Conservation (phyloP, 2,888 invertebrate genomes). For the Microlaimidae sp. region DNA sequence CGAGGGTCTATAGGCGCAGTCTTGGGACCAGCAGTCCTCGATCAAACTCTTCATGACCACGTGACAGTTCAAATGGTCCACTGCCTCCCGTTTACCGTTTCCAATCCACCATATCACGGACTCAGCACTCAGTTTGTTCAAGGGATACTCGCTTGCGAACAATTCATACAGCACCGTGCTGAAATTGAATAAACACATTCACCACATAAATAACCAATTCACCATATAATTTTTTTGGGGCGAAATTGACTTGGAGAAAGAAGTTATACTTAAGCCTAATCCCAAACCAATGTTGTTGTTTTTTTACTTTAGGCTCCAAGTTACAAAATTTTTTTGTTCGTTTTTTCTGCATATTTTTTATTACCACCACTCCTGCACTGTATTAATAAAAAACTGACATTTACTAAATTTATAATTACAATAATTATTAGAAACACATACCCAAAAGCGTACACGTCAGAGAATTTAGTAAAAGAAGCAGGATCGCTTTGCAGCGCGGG, state of each 20-base stretch:
- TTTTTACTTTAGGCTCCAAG: no score
- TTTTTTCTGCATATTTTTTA: no score
- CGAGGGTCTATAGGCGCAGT: constrained; percentile 29
- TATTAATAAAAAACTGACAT: no score
- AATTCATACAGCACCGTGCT: constrained; percentile 31
- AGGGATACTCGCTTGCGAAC: constrained; percentile 25
- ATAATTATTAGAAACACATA: constrained; percentile 17
- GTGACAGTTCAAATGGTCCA: background rate
- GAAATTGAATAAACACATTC: no score
- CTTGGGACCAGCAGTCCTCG: constrained; percentile 34
- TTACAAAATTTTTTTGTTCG: no score
- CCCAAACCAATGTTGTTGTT: no score
- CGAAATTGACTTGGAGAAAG: no score
- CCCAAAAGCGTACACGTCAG: constrained; percentile 36
- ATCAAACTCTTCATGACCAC: constrained; percentile 28
- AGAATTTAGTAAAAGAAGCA: constrained; percentile 22
- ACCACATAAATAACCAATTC: no score
- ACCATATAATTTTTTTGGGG: no score
- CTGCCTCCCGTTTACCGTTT: constrained; percentile 13
- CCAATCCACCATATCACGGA: constrained; percentile 28
- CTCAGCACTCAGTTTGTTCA: constrained; percentile 22
- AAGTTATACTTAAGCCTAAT: no score
- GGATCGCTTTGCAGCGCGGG: constrained; percentile 20
- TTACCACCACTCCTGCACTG: no score
- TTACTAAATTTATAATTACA: no score